Conservation (phyloP, 2,797 vertebrate species). For the Enteromius paludinosus region DNA sequence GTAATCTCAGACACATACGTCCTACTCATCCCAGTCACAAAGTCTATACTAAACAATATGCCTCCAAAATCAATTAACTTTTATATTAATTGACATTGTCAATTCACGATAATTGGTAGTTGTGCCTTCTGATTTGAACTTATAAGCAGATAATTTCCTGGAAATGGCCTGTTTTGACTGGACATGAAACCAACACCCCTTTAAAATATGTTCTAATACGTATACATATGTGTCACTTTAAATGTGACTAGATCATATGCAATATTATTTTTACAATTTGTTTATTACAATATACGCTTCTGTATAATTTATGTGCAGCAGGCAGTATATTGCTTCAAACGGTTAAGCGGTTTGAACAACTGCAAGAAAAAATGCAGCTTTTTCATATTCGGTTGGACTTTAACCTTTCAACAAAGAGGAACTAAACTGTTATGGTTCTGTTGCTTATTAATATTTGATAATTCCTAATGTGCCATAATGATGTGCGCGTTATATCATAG, state of each 20-base stretch:
- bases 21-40: background rate
- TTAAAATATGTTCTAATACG: background rate
- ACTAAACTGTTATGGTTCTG: conserved; percentile 63
- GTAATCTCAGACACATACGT: background rate
- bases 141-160: conserved; percentile 18
- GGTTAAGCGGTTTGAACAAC: conserved; percentile 74
- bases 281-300: conserved; percentile 53
- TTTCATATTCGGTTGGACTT: conserved; percentile 65
- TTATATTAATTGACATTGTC: background rate
- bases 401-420: conserved; percentile 59
- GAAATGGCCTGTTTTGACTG: conserved; percentile 1
- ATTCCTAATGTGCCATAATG: conserved; percentile 55
- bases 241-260: background rate
- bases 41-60: background rate
- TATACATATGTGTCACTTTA: background rate
- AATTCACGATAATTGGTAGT: background rate
- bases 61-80: background rate
- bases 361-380: conserved; percentile 1
- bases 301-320: conserved; percentile 63
- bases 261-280: background rate
- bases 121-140: conserved; percentile 31
- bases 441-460: conserved; percentile 64
- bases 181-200: background rate
- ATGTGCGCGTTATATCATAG: conserved; percentile 38
- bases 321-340: conserved; percentile 62